Evolutionary conservation across 2,888 invertebrate species (phyloP), one percentile per base, ranked within the genome.

Genomic region (Drosophila atripex): DNA sequence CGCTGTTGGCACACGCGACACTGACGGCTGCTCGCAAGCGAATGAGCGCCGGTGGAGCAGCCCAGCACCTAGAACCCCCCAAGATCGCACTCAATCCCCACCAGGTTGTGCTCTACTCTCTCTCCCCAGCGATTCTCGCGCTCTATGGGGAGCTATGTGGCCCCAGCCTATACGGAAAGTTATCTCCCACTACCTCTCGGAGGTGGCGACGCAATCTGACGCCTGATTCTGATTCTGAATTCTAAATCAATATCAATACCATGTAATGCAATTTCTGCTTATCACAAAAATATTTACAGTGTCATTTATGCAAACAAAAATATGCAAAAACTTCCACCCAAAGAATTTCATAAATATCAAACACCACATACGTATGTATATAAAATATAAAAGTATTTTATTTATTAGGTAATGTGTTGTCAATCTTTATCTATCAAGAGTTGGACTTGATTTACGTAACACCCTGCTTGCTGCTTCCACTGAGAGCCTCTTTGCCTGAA

Each of bases 1-100:
- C 57, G 56, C 49, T 57, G 70, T n/a, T 69, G 80, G 84, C 88
- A 80, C 89, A 88, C 82, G 80, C 85, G 72, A 79, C 89, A 86
- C 89, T 87, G 89, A 84, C 88, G 88, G 86, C 88, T 78, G 85
- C 89, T 86, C 76, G 60, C 78, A 78, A 84, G 77, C 85, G 89
- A 86, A 86, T 86, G 89, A 89, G 63, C 61, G 49, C 8, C 45
- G 25, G 12, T 18, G 39, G 32, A 30, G 53, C 49, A 12, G 25
- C 49, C 21, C 21, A 39, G 25, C 57, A 46, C 60, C 45, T 32
- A 21, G 56, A 51, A 49, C 58, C 51, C 49, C 75, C 59, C 25
- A 69, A 55, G 59, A 58, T 58, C 58, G 16, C 57, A 14, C 63
- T 38, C 56, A 23, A 30, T 46, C 54, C 21, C 32, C 66, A 9